Evolutionary conservation across 2,888 invertebrate genomes (phyloP).

Genomic region (Acrobeloides nanus): DNA sequence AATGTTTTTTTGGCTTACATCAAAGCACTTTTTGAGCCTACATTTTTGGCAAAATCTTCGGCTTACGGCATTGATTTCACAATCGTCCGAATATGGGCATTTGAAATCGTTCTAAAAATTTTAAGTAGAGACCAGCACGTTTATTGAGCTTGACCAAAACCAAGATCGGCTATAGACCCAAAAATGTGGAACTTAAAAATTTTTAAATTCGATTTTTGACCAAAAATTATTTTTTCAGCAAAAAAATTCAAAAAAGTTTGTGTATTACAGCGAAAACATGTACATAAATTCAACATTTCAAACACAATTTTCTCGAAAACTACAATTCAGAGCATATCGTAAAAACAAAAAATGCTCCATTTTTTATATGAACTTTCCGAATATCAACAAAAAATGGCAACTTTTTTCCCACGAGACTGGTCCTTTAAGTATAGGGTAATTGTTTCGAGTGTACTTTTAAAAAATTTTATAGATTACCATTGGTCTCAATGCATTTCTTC

Average conservation of each 20-base stretch:
- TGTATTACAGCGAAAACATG: not conserved
- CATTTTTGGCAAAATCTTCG: conserved; percentile 87
- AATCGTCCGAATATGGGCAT: conserved; percentile 49
- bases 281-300: not conserved
- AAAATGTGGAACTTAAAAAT: no score
- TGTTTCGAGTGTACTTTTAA: no score
- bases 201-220: no score
- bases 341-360: no score
- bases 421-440: no score
- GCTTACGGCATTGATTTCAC: conserved; percentile 47
- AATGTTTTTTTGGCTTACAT: conserved; percentile 38
- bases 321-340: not conserved
- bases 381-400: no score
- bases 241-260: not conserved
- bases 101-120: conserved; percentile 42
- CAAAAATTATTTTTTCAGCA: no score
- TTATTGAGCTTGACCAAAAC: no score
- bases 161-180: no score
- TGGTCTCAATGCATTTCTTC: conserved; percentile 78
- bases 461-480: conserved; percentile 15
- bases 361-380: no score
- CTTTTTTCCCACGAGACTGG: no score
- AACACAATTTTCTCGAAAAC: not conserved
- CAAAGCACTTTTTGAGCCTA: conserved; percentile 81
- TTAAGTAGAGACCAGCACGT: no score